Conservation (phyloP, 1,140 invertebrate genomes). For the Harpegnathos saltator region DNA sequence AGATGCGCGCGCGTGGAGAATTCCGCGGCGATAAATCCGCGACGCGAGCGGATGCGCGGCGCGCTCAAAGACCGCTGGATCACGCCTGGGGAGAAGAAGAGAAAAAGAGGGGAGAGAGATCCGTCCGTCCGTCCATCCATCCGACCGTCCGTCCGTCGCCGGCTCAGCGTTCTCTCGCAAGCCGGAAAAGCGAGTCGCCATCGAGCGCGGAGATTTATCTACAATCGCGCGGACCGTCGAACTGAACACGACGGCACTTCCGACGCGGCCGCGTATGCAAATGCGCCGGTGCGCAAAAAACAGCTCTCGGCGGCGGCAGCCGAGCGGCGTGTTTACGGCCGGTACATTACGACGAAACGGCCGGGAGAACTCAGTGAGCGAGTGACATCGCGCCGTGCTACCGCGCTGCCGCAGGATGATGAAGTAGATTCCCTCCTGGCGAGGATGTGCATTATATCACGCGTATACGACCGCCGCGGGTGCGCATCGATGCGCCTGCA, state of each 20-base stretch:
- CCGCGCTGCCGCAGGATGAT: conserved; percentile 56
- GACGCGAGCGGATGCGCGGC: conserved; percentile 35
- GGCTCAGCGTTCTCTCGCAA: too few relatives aligned
- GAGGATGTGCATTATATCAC: conserved; percentile 58
- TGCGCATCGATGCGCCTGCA: conserved; percentile 37
- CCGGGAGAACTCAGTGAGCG: conserved; percentile 26
- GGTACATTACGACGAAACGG: conserved; percentile 53
- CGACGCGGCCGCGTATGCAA: conserved; percentile 49
- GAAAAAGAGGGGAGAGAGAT: conserved; percentile 19
- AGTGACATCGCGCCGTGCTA: conserved; percentile 47
- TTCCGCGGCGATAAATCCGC: conserved; percentile 27
- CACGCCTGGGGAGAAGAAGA: conserved; percentile 2
- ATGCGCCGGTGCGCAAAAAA: conserved; percentile 32
- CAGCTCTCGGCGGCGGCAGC: neutral
- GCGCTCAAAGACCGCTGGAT: conserved; percentile 36
- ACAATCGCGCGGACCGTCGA: conserved; percentile 34
- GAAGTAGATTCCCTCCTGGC: conserved; percentile 58
- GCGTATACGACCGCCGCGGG: conserved; percentile 2
- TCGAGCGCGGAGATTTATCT: conserved; percentile 57
- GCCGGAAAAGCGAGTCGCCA: conserved; percentile 30
- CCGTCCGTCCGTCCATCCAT: neutral
- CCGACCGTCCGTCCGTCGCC: too few relatives aligned
- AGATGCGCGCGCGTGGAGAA: neutral
- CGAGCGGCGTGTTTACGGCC: conserved; percentile 67
- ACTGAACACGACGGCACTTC: conserved; percentile 6